Base-by-base conservation (phyloP, 2,888 invertebrate genomes). In the Mythimna lalbum region DNA sequence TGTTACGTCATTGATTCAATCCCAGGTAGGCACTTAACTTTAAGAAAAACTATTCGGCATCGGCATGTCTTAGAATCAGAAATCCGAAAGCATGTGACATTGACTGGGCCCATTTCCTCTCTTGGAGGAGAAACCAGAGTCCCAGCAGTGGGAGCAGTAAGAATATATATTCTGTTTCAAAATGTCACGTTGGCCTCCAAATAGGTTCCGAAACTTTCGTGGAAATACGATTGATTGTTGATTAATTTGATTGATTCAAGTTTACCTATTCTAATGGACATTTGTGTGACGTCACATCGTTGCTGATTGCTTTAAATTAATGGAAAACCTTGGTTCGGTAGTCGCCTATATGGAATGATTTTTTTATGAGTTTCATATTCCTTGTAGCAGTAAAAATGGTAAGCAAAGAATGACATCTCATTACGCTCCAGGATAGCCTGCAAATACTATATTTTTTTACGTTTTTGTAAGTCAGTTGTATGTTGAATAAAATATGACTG, bases 221-320 rank as follows among this genome's bases (percentile, higher is more conserved):
- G 36, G 10, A 62, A 62, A 52, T 31, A 19, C 19, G 21, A 47
- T n/a, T n/a, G n/a, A 21, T 27, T 61, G 55, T 63, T 52, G 12
- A 63, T 53, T 69, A 69, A 39, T 55, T 63, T 53, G 21, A 76
- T 60, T 76, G 60, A 43, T 39, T 14, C 36, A 7, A 39, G 14
- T 36, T 60, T 33, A 33, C 47, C 12, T 39, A 64, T 64, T 61
- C 31, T 33, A 78, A 64, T 49, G 27, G 43, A 60, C n/a, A 19
- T 5, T n/a, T 10, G 19, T 21, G 59, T 75, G 52, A 33, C 63
- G 59, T 70, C 78, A 60, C 31, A 27, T 3, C 17, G 9, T 10
- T 33, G 27, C 33, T 52, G 76, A n/a, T 56, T 47, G 49, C 39
- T 76, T 55, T 23, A 19, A 27, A 21, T 50, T 36, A 63, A 50